A percentile compares a stretch with the other conserved stretches of the same genome.
Conservation (phyloP, 2,888 invertebrate genomes). For the Subacronicta megacephala region DNA sequence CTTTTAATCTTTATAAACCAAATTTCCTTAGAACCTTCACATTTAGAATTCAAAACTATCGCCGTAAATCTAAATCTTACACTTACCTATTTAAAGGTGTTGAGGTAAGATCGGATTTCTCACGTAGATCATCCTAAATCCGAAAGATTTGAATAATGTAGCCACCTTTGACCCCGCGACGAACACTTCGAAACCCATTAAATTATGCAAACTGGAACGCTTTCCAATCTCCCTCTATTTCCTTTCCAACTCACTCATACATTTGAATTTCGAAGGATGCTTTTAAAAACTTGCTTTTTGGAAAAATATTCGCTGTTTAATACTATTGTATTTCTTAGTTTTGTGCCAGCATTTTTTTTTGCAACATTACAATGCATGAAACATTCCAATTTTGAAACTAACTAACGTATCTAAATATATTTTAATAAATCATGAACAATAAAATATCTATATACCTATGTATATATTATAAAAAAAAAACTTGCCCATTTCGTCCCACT, state of each 20-base stretch:
- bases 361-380: too few species aligned
- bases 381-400: too few species aligned
- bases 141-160: conserved; percentile 42
- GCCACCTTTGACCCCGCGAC: conserved; percentile 33
- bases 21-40: neutral
- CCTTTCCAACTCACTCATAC: conserved; percentile 22
- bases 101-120: neutral
- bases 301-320: conserved; percentile 29
- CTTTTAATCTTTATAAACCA: too few species aligned
- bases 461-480: too few species aligned
- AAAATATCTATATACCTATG: too few species aligned
- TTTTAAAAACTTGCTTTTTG: conserved; percentile 40
- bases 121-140: conserved; percentile 17
- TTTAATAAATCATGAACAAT: too few species aligned
- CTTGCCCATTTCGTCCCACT: too few species aligned
- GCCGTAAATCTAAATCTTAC: neutral
- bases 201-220: conserved; percentile 55
- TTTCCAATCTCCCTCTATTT: conserved; percentile 27
- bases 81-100: neutral
- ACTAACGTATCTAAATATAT: too few species aligned
- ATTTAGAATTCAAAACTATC: neutral
- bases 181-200: conserved; percentile 47
- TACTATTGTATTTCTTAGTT: conserved; percentile 10
- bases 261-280: conserved; percentile 38
- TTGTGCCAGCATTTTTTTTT: too few species aligned